These are phyloP conservation scores for Drosophila prostipennis DNA, from an alignment of 2,888 invertebrate species.

Conservation along the genomic window DNA sequence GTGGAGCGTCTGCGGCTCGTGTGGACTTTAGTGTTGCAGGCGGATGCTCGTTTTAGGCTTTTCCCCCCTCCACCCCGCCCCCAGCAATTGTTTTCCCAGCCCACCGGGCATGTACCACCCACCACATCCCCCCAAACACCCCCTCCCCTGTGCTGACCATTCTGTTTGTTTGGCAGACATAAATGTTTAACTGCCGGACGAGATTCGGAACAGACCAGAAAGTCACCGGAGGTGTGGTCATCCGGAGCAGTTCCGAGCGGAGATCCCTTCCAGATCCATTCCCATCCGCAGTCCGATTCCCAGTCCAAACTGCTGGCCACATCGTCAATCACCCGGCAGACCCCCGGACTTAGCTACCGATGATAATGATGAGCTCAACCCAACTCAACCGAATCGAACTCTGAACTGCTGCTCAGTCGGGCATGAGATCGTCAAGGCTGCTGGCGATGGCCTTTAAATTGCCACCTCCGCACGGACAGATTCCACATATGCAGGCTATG, in stretches of 20 bases:
- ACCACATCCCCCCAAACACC: not conserved
- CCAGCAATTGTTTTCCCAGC: slow-evolving; percentile 27
- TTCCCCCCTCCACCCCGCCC: not conserved
- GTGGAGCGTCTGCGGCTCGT: slow-evolving; percentile 39
- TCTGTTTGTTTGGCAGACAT: slow-evolving; percentile 65
- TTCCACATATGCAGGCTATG: not conserved
- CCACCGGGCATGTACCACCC: slow-evolving; percentile 11
- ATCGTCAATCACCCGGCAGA: slow-evolving; percentile 65
- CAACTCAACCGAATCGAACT: slow-evolving; percentile 23
- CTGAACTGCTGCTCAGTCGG: slow-evolving; percentile 60
- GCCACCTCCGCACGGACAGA: slow-evolving; percentile 35
- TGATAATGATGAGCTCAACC: slow-evolving; percentile 24
- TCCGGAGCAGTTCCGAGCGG: not conserved
- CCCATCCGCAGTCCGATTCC: not conserved
- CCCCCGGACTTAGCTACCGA: slow-evolving; percentile 7
- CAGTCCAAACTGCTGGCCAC: slow-evolving; percentile 19
- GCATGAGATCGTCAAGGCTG: slow-evolving; percentile 71
- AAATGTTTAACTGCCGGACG: slow-evolving; percentile 65
- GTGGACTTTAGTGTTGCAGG: slow-evolving; percentile 32
- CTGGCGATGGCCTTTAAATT: slow-evolving; percentile 73
- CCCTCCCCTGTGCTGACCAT: slow-evolving; percentile 5
- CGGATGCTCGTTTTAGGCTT: slow-evolving; percentile 37
- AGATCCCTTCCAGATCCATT: slow-evolving; percentile 17
- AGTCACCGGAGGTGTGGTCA: slow-evolving; percentile 4
- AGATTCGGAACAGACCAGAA: slow-evolving; percentile 11